phyloP scores from a whole-genome alignment of 1,140 invertebrate species.

The Danaus plexippus region DNA sequence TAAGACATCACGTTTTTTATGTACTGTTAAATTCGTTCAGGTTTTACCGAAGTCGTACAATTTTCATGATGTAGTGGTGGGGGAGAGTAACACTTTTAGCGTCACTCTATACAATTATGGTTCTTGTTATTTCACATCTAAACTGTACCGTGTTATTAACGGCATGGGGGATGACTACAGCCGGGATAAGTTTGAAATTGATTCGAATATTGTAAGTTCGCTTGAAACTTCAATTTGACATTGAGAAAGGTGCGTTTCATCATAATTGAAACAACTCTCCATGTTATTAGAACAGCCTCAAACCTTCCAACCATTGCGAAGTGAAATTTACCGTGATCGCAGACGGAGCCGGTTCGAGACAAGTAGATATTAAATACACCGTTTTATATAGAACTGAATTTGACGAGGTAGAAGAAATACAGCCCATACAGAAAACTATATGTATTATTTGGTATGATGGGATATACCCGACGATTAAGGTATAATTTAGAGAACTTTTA shows the following conservation, averaged over 20 bases:
- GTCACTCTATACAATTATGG: conserved; percentile 52
- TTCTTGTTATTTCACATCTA: conserved; percentile 56
- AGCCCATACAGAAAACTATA: conserved; percentile 49
- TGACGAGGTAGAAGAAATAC: conserved; percentile 53
- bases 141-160: conserved; percentile 41
- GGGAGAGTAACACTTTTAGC: conserved; percentile 31
- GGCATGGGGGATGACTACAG: conserved; percentile 53
- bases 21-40: conserved; percentile 26
- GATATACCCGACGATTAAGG: conserved; percentile 60
- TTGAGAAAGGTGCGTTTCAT: too few relatives aligned
- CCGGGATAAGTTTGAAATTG: conserved; percentile 50
- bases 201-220: conserved; percentile 42
- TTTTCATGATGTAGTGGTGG: conserved; percentile 52
- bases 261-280: too few relatives aligned
- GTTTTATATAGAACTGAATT: conserved; percentile 49
- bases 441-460: conserved; percentile 62
- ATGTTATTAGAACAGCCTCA: conserved; percentile 46
- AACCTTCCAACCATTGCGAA: conserved; percentile 47
- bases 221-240: too few relatives aligned
- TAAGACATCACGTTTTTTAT: background rate
- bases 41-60: conserved; percentile 47
- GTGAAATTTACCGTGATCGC: conserved; percentile 45
- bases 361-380: conserved; percentile 50
- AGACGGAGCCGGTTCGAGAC: conserved; percentile 46
- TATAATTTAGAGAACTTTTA: conserved; percentile 12